Conservation (phyloP, 1,140 invertebrate species). For the Pectinophora gossypiella region DNA sequence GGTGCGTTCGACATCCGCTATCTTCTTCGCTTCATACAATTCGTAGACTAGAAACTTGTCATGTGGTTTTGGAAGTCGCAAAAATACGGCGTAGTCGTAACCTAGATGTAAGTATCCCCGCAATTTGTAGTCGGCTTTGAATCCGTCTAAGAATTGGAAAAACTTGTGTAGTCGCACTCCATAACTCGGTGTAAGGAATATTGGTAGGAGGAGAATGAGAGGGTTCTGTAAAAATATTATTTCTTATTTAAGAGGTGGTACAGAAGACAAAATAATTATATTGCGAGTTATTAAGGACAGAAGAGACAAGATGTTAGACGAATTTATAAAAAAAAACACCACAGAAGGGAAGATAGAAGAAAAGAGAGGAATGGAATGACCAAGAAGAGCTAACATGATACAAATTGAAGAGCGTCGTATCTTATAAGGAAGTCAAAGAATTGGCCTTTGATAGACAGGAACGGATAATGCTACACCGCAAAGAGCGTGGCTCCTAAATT, state of each 20-base stretch:
- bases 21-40: conserved; percentile 48
- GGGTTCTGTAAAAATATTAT: conserved; percentile 26
- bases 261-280: too few relatives aligned
- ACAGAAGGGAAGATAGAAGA: too few relatives aligned
- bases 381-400: too few relatives aligned
- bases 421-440: too few relatives aligned
- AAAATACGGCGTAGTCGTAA: conserved; percentile 48
- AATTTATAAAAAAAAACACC: too few relatives aligned
- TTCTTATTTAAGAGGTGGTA: neutral
- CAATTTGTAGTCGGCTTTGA: conserved; percentile 43
- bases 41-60: conserved; percentile 54
- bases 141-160: conserved; percentile 55
- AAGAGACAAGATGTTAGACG: too few relatives aligned
- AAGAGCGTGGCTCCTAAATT: too few relatives aligned
- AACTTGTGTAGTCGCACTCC: conserved; percentile 48
- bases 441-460: too few relatives aligned
- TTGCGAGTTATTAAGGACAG: too few relatives aligned
- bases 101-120: conserved; percentile 53
- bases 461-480: too few relatives aligned
- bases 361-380: too few relatives aligned
- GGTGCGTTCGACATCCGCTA: conserved; percentile 23
- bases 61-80: conserved; percentile 42
- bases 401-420: too few relatives aligned
- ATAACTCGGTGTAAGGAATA: conserved; percentile 12
- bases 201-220: conserved; percentile 11